Base-by-base conservation (phyloP, 2,797 vertebrate species). In the Sebastes oblongus region DNA sequence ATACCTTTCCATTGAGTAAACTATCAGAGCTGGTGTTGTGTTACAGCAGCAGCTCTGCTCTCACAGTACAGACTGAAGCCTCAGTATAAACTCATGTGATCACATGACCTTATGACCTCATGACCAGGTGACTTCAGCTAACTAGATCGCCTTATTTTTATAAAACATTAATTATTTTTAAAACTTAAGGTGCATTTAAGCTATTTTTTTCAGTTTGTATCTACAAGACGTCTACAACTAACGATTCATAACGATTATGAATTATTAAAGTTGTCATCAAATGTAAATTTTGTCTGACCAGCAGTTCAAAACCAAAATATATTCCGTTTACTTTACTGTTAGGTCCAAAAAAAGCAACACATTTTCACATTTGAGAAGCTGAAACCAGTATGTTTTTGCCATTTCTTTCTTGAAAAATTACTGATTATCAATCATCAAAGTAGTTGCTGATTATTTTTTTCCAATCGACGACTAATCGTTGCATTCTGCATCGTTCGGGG, bases 11-110 rank as follows among this genome's bases (percentile, higher is more conserved):
- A 27, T 39, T 77, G 77, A 80, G 55, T 74, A 72, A 80, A 64
- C 73, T 32, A 64, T 55, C 24, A 59, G 66, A 71, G n/a, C 13
- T n/a, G 79, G 84, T 77, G 92, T 93, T 92, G 81, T 83, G 90
- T 66, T 90, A 94, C 93, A 89, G 91, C 92, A 92, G 72, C 72
- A 50, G 46, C 46, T 73, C 62, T 65, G 39, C 52, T 65, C 60
- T 73, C 68, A 16, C 13, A 59, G 68, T 10, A 12, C 72, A 46
- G 32, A 18, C 50, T 54, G 42, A 27, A 34, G 25, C 18, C 34
- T 75, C 50, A 5, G 46, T 12, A 7, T 34, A 18, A 61, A 24
- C 66, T 18, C 42, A 3, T 7, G 25, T 42, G 62, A 42, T 18
- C 72, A 29, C 52, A 32, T 64, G 67, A 70, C 50, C 42, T 20